Conservation (phyloP, 2,113 vertebrate genomes). For the Petrocephalus zakoni region DNA sequence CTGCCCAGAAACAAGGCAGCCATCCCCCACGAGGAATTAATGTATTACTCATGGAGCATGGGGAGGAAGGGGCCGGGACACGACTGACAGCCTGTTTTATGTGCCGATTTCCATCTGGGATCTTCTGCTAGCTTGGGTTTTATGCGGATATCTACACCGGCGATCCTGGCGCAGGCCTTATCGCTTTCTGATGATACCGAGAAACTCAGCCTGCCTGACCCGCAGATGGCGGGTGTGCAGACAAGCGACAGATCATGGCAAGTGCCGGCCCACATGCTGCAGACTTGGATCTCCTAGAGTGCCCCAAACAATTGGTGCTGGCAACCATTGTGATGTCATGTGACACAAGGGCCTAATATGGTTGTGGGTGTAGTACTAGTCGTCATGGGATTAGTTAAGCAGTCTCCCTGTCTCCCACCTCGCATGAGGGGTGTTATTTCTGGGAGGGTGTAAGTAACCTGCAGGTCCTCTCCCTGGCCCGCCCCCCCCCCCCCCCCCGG, state of each 20-base stretch:
- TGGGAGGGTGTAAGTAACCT: background rate
- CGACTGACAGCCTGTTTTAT: background rate
- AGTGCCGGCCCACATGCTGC: background rate
- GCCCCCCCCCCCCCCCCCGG: too few species aligned
- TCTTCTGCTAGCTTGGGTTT: background rate
- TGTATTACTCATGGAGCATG: background rate
- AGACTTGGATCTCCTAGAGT: slow-evolving; percentile 18
- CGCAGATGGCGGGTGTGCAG: slow-evolving; percentile 4
- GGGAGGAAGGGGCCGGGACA: background rate
- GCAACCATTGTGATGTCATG: background rate
- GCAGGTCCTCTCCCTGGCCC: slow-evolving; percentile 27
- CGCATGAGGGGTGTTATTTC: background rate
- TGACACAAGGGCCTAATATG: background rate
- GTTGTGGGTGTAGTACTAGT: background rate
- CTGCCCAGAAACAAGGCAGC: background rate
- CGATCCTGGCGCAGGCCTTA: background rate
- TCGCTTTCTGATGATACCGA: background rate
- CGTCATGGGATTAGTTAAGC: background rate
- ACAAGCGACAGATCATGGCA: slow-evolving; percentile 22
- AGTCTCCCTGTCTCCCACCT: background rate
- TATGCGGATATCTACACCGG: background rate
- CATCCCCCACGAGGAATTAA: background rate
- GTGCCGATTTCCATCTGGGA: background rate
- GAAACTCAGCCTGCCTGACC: background rate
- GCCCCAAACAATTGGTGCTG: background rate